phyloP scores from a whole-genome alignment of 2,888 invertebrate genomes.

The Hipparchia semele region DNA sequence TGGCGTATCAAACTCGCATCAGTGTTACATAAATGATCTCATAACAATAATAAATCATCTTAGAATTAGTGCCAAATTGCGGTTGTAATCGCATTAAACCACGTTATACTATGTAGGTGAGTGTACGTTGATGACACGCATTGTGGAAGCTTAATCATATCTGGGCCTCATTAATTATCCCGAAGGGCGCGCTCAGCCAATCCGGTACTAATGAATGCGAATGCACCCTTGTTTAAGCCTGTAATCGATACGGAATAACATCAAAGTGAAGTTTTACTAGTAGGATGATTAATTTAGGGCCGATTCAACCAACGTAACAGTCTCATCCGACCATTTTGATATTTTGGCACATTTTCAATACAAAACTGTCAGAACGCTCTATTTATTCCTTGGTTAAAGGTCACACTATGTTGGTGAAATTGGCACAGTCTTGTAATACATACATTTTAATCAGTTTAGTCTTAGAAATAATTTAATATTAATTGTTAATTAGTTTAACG shows the following conservation, averaged over 20 bases:
- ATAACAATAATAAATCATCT: slow-evolving; percentile 37
- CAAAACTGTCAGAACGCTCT: too few relatives aligned
- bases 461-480: too few relatives aligned
- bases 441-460: too few relatives aligned
- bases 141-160: slow-evolving; percentile 76
- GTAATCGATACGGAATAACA: slow-evolving; percentile 28
- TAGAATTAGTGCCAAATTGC: slow-evolving; percentile 50
- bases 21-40: slow-evolving; percentile 26
- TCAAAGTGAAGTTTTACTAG: slow-evolving; percentile 12
- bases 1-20: too few relatives aligned
- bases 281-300: background rate
- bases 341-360: background rate
- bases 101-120: slow-evolving; percentile 38
- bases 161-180: slow-evolving; percentile 73
- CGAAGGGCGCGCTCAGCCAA: slow-evolving; percentile 52
- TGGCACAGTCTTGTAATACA: too few relatives aligned
- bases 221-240: slow-evolving; percentile 30
- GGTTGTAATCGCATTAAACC: slow-evolving; percentile 62
- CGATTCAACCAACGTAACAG: too few relatives aligned
- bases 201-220: slow-evolving; percentile 59
- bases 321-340: background rate
- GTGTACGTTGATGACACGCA: slow-evolving; percentile 66
- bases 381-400: too few relatives aligned
- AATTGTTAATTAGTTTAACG: too few relatives aligned
- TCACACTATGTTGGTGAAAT: too few relatives aligned